Conservation (phyloP, 2,888 invertebrate genomes). For the Harpagoxenus sublaevis region DNA sequence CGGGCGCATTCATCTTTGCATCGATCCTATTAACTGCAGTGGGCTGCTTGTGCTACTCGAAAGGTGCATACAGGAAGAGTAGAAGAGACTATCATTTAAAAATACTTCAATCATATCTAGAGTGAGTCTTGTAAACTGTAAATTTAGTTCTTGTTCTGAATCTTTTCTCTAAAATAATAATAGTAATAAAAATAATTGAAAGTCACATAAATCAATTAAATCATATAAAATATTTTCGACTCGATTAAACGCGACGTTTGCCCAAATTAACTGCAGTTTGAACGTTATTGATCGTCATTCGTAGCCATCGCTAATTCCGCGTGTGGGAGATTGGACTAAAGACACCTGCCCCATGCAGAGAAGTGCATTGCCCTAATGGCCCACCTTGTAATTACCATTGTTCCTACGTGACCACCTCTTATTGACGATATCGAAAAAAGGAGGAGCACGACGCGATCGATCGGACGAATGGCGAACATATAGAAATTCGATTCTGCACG, state of each 20-base stretch:
- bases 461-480: conserved; percentile 30
- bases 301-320: conserved; percentile 70
- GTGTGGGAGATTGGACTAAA: conserved; percentile 67
- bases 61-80: not conserved
- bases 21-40: conserved; percentile 23
- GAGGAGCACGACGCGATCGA: conserved; percentile 29
- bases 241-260: not conserved
- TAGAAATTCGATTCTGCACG: conserved; percentile 49
- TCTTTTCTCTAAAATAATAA: not conserved
- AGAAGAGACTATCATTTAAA: not conserved
- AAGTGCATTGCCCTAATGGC: conserved; percentile 78
- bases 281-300: conserved; percentile 49
- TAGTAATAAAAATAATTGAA: not conserved
- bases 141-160: not conserved
- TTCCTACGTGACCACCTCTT: conserved; percentile 70
- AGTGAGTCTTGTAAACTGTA: not conserved
- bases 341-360: conserved; percentile 80
- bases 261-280: not conserved
- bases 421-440: conserved; percentile 67
- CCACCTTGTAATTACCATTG: conserved; percentile 80
- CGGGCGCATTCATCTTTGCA: not conserved
- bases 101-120: not conserved
- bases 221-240: not conserved
- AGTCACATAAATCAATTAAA: not conserved
- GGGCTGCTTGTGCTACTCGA: not conserved